Evolutionary conservation across 1,140 invertebrate species (phyloP).

Genomic region (Drosophila carrolli): DNA sequence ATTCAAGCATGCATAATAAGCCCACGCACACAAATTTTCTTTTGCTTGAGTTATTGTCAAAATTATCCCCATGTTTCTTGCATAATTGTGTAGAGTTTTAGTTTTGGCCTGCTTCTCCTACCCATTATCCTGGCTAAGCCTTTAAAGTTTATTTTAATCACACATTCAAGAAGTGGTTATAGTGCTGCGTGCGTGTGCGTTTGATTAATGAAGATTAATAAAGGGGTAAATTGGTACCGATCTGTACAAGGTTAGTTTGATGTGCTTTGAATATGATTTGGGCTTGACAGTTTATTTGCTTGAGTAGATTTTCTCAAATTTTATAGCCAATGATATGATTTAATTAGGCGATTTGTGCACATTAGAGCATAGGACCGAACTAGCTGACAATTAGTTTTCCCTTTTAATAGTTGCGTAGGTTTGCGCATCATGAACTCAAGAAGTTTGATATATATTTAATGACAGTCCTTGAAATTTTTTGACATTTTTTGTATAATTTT

Average conservation of each 20-base stretch:
- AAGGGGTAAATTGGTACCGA: constrained; percentile 63
- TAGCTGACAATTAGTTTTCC: not conserved
- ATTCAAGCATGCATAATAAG: constrained; percentile 72
- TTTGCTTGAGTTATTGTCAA: constrained; percentile 58
- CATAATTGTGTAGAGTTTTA: constrained; percentile 56
- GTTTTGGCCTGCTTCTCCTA: not conserved
- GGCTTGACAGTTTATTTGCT: constrained; percentile 59
- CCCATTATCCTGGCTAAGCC: constrained; percentile 28
- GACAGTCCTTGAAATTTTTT: not conserved
- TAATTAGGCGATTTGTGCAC: constrained; percentile 48
- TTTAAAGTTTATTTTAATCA: constrained; percentile 65
- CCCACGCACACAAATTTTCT: constrained; percentile 26
- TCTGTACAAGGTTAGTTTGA: constrained; percentile 47
- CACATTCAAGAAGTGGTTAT: constrained; percentile 49
- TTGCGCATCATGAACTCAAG: not conserved
- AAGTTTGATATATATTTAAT: no score
- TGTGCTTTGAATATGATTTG: constrained; percentile 31
- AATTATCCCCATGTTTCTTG: constrained; percentile 52
- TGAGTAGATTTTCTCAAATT: constrained; percentile 42
- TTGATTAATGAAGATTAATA: constrained; percentile 79
- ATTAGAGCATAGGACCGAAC: not conserved
- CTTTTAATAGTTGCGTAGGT: not conserved
- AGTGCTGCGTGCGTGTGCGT: constrained; percentile 38
- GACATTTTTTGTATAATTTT: constrained; percentile 12
- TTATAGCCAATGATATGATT: constrained; percentile 40